A percentile compares a stretch with the other conserved stretches of the same genome.
phyloP scores from a whole-genome alignment of 2,113 vertebrate species.

The Balaeniceps rex region DNA sequence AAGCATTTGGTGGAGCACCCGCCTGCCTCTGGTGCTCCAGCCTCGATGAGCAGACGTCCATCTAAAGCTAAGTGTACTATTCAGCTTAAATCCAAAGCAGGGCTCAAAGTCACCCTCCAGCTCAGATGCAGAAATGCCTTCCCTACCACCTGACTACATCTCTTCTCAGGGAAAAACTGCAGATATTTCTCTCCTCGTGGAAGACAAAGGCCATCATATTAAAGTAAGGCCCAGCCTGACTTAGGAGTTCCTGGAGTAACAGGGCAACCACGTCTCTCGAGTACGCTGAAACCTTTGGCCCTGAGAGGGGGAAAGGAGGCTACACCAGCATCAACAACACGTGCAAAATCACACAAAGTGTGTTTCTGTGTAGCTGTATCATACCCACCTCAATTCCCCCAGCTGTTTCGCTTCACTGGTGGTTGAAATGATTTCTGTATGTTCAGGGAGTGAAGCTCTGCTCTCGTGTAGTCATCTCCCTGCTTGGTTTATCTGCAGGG shows the following conservation, averaged over 20 bases:
- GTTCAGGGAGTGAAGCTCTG: neutral
- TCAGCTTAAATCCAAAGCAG: neutral
- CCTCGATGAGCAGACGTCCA: neutral
- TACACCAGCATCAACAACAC: neutral
- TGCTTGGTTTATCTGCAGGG: neutral
- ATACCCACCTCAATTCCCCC: neutral
- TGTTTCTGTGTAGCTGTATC: neutral
- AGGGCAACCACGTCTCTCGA: neutral
- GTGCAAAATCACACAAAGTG: neutral
- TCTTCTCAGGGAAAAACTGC: neutral
- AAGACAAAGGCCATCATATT: neutral
- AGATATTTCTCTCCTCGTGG: neutral
- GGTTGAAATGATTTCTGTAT: neutral
- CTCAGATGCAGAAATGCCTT: neutral
- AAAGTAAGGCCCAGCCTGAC: neutral
- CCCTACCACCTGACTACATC: neutral
- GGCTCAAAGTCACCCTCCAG: neutral
- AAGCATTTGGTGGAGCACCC: neutral
- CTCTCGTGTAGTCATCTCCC: neutral
- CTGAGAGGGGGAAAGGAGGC: neutral
- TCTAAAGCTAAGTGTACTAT: neutral
- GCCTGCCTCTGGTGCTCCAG: neutral
- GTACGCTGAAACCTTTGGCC: neutral
- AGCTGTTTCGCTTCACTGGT: neutral
- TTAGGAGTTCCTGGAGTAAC: neutral